These are phyloP conservation scores for Otolemur garnettii DNA, from an alignment of 2,113 vertebrate species.

Conservation along the genomic window DNA sequence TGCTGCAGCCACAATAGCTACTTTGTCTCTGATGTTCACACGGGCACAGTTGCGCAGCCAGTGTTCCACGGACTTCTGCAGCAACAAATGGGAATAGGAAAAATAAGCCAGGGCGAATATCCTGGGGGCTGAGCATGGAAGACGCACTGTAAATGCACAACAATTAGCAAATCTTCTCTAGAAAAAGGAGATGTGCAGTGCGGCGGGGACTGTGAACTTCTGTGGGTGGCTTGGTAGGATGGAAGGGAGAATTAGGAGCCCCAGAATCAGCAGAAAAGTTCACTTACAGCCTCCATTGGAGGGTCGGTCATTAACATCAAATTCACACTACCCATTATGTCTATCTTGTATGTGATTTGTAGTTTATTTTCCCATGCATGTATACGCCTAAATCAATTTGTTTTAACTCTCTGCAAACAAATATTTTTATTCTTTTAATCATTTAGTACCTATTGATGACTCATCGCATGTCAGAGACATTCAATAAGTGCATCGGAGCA, in stretches of 20 bases:
- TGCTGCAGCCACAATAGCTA: background rate
- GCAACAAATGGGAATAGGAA: background rate
- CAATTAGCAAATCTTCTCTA: background rate
- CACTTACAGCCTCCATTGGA: background rate
- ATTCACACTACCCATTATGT: accelerated
- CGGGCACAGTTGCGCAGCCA: too few relatives aligned
- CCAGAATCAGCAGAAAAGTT: background rate
- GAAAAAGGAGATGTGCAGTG: background rate
- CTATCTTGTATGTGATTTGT: background rate
- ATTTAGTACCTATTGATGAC: conserved; percentile 32
- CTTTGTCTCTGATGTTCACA: background rate
- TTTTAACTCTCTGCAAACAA: conserved; percentile 20
- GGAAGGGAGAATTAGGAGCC: background rate
- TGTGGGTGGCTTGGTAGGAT: background rate
- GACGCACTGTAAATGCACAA: background rate
- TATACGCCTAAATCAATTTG: background rate
- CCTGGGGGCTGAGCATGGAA: background rate
- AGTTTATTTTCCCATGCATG: background rate
- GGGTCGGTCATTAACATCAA: background rate
- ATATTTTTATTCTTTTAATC: conserved; percentile 36
- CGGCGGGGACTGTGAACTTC: accelerated
- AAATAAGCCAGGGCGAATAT: accelerated
- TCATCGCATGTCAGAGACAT: background rate
- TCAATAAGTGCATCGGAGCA: background rate
- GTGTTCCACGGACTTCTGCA: background rate